Conservation (phyloP, 2,113 vertebrate species). For the Cathartes aura region DNA sequence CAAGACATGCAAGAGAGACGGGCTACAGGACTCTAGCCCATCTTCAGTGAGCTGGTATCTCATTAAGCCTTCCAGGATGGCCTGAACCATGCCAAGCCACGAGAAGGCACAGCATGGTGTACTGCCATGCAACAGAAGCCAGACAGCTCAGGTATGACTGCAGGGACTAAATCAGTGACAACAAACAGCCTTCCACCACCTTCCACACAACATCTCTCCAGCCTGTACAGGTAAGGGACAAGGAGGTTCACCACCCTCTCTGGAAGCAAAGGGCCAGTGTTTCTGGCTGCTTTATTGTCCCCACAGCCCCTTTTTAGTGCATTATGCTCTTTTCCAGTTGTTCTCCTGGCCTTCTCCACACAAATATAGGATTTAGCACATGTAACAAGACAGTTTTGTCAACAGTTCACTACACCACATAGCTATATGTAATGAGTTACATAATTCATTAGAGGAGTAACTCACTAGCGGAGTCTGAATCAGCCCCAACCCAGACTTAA, state of each 20-base stretch:
- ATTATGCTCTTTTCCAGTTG: background rate
- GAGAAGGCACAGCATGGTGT: constrained; percentile 15
- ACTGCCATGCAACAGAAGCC: background rate
- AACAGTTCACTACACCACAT: background rate
- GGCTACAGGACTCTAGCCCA: background rate
- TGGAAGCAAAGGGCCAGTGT: background rate
- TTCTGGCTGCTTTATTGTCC: background rate
- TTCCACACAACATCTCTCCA: background rate
- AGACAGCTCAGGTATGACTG: background rate
- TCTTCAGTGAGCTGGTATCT: constrained; percentile 37
- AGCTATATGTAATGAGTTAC: background rate
- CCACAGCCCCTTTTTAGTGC: background rate
- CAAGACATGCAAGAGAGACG: background rate
- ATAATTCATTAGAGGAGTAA: too few relatives aligned
- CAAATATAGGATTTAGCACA: background rate
- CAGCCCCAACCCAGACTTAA: background rate
- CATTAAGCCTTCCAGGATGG: constrained; percentile 54
- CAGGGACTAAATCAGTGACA: background rate
- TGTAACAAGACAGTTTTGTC: background rate
- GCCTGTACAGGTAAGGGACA: background rate
- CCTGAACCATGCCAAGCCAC: background rate
- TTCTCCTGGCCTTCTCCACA: background rate
- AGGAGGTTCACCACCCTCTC: background rate
- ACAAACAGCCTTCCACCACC: background rate
- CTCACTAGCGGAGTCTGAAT: background rate